Percentiles rank a stretch among this genome's conserved stretches.
phyloP scores from a whole-genome alignment of 2,888 invertebrate genomes.

The Epirrita christyi region DNA sequence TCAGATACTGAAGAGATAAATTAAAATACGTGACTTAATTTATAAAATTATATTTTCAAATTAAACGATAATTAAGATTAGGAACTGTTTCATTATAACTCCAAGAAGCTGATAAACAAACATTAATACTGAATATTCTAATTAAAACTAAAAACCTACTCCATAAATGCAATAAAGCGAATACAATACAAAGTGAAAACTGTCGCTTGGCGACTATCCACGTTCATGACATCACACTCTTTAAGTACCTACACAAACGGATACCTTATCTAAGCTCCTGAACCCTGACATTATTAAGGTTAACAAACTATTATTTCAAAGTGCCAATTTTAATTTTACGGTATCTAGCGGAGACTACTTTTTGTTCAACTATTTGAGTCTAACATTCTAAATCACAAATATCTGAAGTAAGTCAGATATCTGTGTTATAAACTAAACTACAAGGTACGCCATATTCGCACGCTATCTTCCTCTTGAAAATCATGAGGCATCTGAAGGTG shows the following conservation, averaged over 20 bases:
- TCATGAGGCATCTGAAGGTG: not conserved
- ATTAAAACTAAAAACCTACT: conserved; percentile 14
- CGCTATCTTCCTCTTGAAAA: conserved; percentile 1
- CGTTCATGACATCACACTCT: conserved; percentile 24
- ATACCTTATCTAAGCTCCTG: conserved; percentile 46
- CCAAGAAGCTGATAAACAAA: conserved; percentile 20
- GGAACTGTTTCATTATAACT: conserved; percentile 44
- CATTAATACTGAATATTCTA: conserved; percentile 37
- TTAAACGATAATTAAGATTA: conserved; percentile 40
- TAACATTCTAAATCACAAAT: too few species aligned
- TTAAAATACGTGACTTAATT: conserved; percentile 37
- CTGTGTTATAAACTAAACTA: conserved; percentile 6
- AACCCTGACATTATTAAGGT: conserved; percentile 46
- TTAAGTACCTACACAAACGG: conserved; percentile 39
- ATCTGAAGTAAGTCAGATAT: too few species aligned
- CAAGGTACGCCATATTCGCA: not conserved
- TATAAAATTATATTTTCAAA: conserved; percentile 39
- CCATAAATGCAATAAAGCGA: conserved; percentile 25
- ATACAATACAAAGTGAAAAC: conserved; percentile 22
- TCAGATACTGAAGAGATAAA: conserved; percentile 27
- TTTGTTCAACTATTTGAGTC: not conserved
- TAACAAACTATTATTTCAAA: conserved; percentile 36
- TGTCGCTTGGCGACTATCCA: conserved; percentile 14
- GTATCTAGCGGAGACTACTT: conserved; percentile 28
- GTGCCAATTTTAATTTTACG: conserved; percentile 24